Percentiles rank a stretch among this genome's conserved stretches.
phyloP scores from a whole-genome alignment of 2,888 invertebrate genomes.

The Chalcis sispes region DNA sequence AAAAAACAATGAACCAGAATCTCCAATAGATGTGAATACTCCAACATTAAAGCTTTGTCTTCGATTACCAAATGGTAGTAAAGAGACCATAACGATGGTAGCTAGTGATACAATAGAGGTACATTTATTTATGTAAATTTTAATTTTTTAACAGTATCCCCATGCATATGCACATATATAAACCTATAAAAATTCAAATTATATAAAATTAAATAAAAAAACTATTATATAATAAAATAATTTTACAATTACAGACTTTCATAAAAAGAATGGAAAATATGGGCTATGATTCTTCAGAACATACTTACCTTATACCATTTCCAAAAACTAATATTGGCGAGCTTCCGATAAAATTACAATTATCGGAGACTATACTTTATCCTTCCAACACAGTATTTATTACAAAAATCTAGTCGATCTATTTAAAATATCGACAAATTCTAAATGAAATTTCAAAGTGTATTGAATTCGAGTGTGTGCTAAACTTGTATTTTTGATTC shows the following conservation, averaged over 20 bases:
- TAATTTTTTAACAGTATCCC: background rate
- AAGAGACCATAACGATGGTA: conserved; percentile 71
- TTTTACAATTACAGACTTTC: conserved; percentile 65
- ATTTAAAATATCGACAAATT: conserved; percentile 22
- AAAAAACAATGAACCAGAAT: conserved; percentile 52
- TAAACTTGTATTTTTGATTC: conserved; percentile 37
- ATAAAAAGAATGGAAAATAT: conserved; percentile 70
- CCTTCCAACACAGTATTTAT: conserved; percentile 75
- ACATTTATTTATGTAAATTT: conserved; percentile 41
- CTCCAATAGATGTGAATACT: conserved; percentile 62
- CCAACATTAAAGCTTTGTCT: conserved; percentile 70
- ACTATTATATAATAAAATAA: background rate
- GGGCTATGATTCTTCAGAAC: conserved; percentile 70
- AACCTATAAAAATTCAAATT: background rate
- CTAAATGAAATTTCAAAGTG: conserved; percentile 34
- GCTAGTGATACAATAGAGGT: conserved; percentile 71
- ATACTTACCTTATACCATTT: conserved; percentile 72
- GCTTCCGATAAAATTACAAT: conserved; percentile 65
- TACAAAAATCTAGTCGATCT: conserved; percentile 70
- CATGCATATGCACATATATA: conserved; percentile 15
- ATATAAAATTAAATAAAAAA: conserved; percentile 11
- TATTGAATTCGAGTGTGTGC: conserved; percentile 34
- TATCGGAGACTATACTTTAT: conserved; percentile 72
- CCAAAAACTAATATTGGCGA: conserved; percentile 72
- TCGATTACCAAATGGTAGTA: conserved; percentile 71